These are phyloP conservation scores for Mercenaria mercenaria DNA, from an alignment of 1,140 invertebrate species.

Conservation along the genomic window DNA sequence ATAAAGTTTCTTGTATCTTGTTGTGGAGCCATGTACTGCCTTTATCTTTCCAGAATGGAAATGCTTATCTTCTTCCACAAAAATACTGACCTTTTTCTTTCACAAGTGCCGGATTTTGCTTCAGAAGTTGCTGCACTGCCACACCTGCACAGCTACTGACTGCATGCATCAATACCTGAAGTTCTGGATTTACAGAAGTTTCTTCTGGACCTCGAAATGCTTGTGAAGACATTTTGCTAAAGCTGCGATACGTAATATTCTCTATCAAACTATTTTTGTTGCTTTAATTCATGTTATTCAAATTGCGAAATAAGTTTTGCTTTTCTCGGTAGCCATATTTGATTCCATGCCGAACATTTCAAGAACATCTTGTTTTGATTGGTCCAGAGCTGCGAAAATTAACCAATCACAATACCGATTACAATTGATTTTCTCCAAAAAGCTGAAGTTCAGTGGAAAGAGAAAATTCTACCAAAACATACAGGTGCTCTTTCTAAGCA, in stretches of 20 bases:
- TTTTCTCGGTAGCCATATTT: not conserved
- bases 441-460: too few species aligned
- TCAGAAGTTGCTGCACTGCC: slow-evolving; percentile 73
- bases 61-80: too few species aligned
- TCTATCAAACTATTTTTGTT: not conserved
- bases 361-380: not conserved
- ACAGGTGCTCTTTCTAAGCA: too few species aligned
- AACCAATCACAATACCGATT: not conserved
- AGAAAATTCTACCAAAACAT: too few species aligned
- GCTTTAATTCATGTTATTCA: not conserved
- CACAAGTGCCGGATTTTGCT: slow-evolving; percentile 73
- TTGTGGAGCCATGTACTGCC: too few species aligned
- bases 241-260: too few species aligned
- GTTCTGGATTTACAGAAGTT: slow-evolving; percentile 42
- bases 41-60: too few species aligned
- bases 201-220: not conserved
- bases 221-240: not conserved
- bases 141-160: slow-evolving; percentile 75
- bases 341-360: not conserved
- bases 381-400: not conserved
- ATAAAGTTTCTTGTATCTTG: too few species aligned
- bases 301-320: not conserved
- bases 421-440: not conserved
- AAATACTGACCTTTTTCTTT: slow-evolving; percentile 70
- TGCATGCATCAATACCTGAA: slow-evolving; percentile 72